These are phyloP conservation scores for Himalopsyche kuldschensis DNA, from an alignment of 2,888 invertebrate species.

Conservation along the genomic window DNA sequence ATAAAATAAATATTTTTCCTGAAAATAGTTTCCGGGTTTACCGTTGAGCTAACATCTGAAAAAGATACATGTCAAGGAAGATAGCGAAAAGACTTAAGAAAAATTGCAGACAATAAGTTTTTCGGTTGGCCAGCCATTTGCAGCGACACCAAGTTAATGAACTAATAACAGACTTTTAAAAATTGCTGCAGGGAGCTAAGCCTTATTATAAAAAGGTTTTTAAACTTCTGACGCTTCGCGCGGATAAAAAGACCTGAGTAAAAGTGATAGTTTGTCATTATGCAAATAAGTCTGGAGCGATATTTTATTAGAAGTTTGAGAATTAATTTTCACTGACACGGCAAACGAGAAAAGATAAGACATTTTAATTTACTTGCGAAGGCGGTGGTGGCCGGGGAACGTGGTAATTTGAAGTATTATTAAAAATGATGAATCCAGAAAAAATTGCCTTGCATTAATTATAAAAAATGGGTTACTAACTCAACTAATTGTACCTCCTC, in stretches of 20 bases:
- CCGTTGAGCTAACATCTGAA: no score
- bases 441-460: background rate
- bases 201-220: background rate
- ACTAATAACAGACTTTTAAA: background rate
- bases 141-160: background rate
- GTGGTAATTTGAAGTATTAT: background rate
- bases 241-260: background rate
- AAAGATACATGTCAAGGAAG: background rate
- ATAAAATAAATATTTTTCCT: no score
- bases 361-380: background rate
- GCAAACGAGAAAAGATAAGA: background rate
- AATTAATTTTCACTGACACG: background rate
- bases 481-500: no score
- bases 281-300: background rate
- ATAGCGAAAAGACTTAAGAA: background rate
- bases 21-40: no score
- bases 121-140: background rate
- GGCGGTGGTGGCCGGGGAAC: background rate
- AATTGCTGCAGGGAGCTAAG: background rate
- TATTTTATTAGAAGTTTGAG: background rate
- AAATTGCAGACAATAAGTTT: background rate
- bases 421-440: background rate
- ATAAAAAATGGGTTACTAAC: background rate
- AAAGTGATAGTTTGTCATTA: background rate
- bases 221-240: background rate